Evolutionary conservation across 2,113 vertebrate species (phyloP), one percentile per base, ranked within the genome.

Genomic region (Sporophila hypoxantha): DNA sequence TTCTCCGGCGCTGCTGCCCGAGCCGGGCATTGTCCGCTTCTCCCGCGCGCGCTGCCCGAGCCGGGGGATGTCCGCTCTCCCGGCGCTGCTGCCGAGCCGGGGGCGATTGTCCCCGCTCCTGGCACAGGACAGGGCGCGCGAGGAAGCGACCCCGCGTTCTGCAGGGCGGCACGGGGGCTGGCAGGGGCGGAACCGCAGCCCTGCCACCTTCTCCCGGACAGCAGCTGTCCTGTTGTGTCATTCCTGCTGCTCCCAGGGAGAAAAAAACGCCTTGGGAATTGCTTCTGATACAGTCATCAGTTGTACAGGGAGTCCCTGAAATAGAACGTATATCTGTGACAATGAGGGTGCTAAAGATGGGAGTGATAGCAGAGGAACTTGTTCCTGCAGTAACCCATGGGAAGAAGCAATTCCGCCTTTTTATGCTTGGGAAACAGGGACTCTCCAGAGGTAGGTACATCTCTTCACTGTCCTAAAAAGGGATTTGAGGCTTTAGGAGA

Each of bases 301-400:
- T n/a, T 55, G 53, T 37, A 27, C 17, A n/a, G 27, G 49, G 18
- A 71, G 39, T 46, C 39, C 39, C 37, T 9, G 57, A n/a, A 39
- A 55, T 2, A 29, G 47, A 46, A 22, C n/a, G 37, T 27, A 2
- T 3, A 2, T n/a, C 39, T 55, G 67, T 30, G 27, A 46, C 59
- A 15, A 27, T 18, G 34, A 46, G 23, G 29, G 10, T 73, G 41
- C 41, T n/a, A 29, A 29, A 12, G n/a, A 29, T 19, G 49, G 49
- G 59, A 62, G 49, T 12, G 29, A 46, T 3, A 17, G 21, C 52
- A 56, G 26, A 65, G 42, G 64, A n/a, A 37, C 7, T 61, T 49
- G 2, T 32, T 49, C 15, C 2, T 6, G 39, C 18, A 32, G 25
- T 59, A 34, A 55, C 1, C 1, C 1, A 2, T 2, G 10, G 19